These are phyloP conservation scores for Phyllostomus hastatus DNA, from an alignment of 2,113 vertebrate species.

Conservation along the genomic window DNA sequence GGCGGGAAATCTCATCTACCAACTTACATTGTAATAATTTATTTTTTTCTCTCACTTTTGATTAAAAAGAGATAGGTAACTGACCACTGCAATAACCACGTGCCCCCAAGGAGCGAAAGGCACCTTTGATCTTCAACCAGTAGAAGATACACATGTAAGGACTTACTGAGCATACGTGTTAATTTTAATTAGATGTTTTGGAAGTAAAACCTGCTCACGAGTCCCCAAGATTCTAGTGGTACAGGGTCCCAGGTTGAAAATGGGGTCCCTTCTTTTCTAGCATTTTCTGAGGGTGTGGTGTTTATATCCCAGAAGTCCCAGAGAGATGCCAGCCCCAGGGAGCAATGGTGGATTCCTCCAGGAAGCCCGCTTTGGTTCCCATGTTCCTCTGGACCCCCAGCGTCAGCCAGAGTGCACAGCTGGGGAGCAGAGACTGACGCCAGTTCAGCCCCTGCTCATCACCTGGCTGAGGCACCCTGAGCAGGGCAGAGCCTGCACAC, in stretches of 20 bases:
- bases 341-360: background rate
- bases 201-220: background rate
- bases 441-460: background rate
- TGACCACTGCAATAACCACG: accelerated
- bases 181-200: background rate
- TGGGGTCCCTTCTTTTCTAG: background rate
- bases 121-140: background rate
- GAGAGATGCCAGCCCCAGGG: background rate
- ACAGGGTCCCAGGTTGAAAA: background rate
- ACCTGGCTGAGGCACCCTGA: background rate
- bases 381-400: background rate
- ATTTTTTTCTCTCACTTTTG: background rate
- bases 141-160: accelerated
- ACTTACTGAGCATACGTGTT: background rate
- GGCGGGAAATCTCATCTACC: background rate
- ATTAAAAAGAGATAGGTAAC: background rate
- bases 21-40: background rate
- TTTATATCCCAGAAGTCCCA: background rate
- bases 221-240: background rate
- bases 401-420: background rate
- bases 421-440: background rate
- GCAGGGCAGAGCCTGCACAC: background rate
- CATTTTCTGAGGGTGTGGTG: background rate
- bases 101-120: background rate
- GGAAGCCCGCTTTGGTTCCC: background rate